Base-by-base conservation (phyloP, 1,140 invertebrate genomes). In the Amyelois transitella region DNA sequence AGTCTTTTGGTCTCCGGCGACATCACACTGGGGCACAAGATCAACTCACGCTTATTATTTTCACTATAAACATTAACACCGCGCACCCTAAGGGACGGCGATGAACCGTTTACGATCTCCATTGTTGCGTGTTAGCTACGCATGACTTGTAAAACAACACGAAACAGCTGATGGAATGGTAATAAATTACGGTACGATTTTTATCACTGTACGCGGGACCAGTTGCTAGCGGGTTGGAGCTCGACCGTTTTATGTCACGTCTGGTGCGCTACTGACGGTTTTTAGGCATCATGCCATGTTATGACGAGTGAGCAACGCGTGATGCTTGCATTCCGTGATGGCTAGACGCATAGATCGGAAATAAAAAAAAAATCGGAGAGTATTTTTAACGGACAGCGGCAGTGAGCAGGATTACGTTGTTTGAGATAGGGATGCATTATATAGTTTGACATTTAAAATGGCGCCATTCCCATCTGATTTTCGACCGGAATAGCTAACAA, bases 11-110 rank as follows among this genome's bases (percentile, higher is more conserved):
- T 90, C 72, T 92, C 91, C 21, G 91, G 80, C n/a, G 90, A 92
- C 91, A 92, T 92, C 0, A 88, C 90, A 82, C 91, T 92, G 1
- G 92, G 91, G 72, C 91, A 92, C 66, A 89, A 72, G 62, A 90
- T 91, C 59, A 92, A 77, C 62, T 92, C 91, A 75, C 81, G 71
- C 69, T 86, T 85, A 58, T 87, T 88, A 54, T 78, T 86, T 53
- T 90, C 90, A 76, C 86, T 84, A 18, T 82, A 66, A 58, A 76
- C 83, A 68, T 87, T 88, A 43, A 89, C 67, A 77, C 90, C 90
- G 81, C 90, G 90, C 62, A 91, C 78, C 57, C 90, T 90, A 78
- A 91, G 77, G 75, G 90, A 91, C 60, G 90, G 90, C 74, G 89
- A 90, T 14, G n/a, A n/a, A 50, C 85, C 89, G 81, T 88, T 90